Evolutionary conservation across 2,888 invertebrate genomes (phyloP), one percentile per base, ranked within the genome.

Genomic region (Amblyteles armatorius): DNA sequence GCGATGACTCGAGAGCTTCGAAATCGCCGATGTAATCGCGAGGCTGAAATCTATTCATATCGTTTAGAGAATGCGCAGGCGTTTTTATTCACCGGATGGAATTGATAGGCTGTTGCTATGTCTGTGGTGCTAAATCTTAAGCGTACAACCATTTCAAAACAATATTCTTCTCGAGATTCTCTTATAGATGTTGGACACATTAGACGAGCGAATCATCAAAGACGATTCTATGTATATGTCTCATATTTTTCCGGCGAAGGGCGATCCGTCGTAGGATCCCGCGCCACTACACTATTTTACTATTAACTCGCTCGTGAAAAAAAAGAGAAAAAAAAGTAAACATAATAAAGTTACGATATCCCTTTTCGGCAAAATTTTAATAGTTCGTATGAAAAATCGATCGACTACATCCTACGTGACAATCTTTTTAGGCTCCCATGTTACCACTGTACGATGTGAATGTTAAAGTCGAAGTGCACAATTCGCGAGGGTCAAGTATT

Each of bases 391-490:
- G 57, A 3, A 74, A 74, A 19, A 84, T 26, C 36, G 69, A 68
- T 50, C 69, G 26, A 33, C 71, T 19, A 55, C 22, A 55, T 76
- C 52, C 72, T 67, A 71, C 63, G 36, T 83, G 85, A 81, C 68
- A 85, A 82, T 80, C 68, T 80, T 68, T 57, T 73, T 81, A 81
- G 73, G 57, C 36, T 67, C 74, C 60, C 52, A 71, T 78, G 57
- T 72, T 69, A 69, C 68, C 71, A 67, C 71, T 69, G 79, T 79
- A 87, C 82, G 72, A 89, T 90, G 89, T 90, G 89, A 90, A 90
- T 90, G 88, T 87, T 87, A 89, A 86, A 85, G 89, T 91, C 85
- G 84, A 85, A 84, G 88, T 88, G 84, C 68, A 72, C 77, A 82
- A 87, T 86, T 83, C 48, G 74, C 79, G 29, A 22, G 57, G 40